Evolutionary conservation across 2,113 vertebrate species (phyloP).

Genomic region (Dromas ardeola): DNA sequence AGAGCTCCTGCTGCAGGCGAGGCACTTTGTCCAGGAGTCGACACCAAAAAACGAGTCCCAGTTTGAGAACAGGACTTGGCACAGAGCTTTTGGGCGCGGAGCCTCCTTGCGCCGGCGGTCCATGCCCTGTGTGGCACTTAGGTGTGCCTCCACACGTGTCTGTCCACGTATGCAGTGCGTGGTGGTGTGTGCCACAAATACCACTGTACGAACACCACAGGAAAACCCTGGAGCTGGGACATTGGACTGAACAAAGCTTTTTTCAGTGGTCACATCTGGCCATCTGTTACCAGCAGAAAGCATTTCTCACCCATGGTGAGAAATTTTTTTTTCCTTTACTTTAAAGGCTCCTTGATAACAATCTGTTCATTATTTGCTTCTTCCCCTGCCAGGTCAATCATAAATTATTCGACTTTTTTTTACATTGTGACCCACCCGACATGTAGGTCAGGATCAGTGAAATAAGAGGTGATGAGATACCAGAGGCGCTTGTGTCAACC

Average conservation of each 20-base stretch:
- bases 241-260: neutral
- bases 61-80: neutral
- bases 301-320: neutral
- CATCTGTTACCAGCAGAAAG: neutral
- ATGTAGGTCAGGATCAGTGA: neutral
- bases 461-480: neutral
- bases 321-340: neutral
- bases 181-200: neutral
- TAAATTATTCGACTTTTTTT: neutral
- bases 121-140: neutral
- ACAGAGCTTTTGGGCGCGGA: neutral
- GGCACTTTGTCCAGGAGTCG: accelerated
- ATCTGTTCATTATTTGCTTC: neutral
- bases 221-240: neutral
- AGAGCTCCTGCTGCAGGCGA: neutral
- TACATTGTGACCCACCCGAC: neutral
- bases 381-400: neutral
- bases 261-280: neutral
- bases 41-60: neutral
- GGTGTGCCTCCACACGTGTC: accelerated
- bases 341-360: neutral
- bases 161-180: accelerated
- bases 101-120: accelerated
- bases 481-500: neutral
- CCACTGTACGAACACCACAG: accelerated